Evolutionary conservation across 2,797 vertebrate genomes (phyloP).

Genomic region (Coreius guichenoti): DNA sequence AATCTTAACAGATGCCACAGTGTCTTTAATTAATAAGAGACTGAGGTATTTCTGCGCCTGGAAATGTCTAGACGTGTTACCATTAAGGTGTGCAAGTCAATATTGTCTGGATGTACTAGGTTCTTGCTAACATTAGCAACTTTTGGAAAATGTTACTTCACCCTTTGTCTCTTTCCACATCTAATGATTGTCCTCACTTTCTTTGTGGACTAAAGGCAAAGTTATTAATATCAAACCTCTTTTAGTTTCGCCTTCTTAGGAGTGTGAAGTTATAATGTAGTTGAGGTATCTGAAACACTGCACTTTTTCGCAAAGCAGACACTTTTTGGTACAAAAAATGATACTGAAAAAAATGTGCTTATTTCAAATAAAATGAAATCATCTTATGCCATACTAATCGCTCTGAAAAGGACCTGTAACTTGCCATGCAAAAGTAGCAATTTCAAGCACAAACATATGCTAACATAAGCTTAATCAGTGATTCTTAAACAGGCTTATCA

Average conservation of each 20-base stretch:
- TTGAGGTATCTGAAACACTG: conserved; percentile 9
- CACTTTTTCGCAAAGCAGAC: conserved; percentile 30
- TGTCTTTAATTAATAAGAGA: conserved; percentile 55
- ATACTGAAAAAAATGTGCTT: conserved; percentile 12
- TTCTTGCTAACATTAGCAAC: conserved; percentile 57
- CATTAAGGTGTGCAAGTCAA: conserved; percentile 54
- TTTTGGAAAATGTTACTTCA: conserved; percentile 50
- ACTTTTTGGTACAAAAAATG: conserved; percentile 34
- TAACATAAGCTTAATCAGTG: neutral
- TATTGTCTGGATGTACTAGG: conserved; percentile 50
- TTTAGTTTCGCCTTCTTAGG: conserved; percentile 30
- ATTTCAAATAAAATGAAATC: neutral
- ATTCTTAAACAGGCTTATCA: neutral
- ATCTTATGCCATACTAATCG: neutral
- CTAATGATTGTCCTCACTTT: conserved; percentile 40
- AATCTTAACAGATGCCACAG: conserved; percentile 47
- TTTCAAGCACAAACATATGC: neutral
- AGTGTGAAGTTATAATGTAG: conserved; percentile 23
- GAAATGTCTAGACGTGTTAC: conserved; percentile 51
- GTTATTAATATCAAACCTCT: conserved; percentile 52
- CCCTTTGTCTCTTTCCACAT: conserved; percentile 40
- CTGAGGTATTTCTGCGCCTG: conserved; percentile 51
- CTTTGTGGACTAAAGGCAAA: conserved; percentile 24
- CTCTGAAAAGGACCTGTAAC: neutral
- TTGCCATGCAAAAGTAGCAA: neutral